Conservation (phyloP, 2,113 vertebrate species). For the Sphyrna mokarran region DNA sequence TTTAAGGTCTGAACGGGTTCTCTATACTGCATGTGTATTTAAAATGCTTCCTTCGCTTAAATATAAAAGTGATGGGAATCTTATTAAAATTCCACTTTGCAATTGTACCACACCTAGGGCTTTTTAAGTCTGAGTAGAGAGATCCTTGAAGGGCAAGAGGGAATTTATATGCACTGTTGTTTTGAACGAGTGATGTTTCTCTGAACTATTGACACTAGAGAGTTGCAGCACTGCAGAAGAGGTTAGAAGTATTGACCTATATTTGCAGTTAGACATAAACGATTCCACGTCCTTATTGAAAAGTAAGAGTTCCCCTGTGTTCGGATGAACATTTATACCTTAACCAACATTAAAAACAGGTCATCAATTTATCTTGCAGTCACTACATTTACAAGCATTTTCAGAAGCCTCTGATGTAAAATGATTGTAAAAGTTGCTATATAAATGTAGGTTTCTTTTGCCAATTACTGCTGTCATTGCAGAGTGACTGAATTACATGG, state of each 20-base stretch:
- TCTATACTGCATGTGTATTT: neutral
- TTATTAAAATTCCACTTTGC: neutral
- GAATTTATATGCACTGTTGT: neutral
- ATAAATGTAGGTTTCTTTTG: neutral
- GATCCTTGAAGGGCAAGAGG: neutral
- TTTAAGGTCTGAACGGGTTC: neutral
- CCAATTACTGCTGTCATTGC: slow-evolving; percentile 1
- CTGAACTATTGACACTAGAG: neutral
- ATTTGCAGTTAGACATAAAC: neutral
- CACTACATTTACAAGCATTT: neutral
- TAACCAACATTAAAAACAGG: neutral
- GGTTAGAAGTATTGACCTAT: neutral
- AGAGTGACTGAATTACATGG: slow-evolving; percentile 60
- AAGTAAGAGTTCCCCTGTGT: neutral
- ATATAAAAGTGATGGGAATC: neutral
- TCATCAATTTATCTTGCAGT: neutral
- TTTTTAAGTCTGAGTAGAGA: neutral
- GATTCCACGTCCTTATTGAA: neutral
- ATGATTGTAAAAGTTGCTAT: too few species aligned
- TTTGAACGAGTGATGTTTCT: neutral
- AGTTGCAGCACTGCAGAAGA: neutral
- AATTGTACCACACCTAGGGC: neutral
- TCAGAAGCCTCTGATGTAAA: neutral
- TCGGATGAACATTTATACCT: neutral
- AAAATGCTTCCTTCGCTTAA: neutral